Evolutionary conservation across 2,113 vertebrate genomes (phyloP).

Genomic region (Carettochelys insculpta): DNA sequence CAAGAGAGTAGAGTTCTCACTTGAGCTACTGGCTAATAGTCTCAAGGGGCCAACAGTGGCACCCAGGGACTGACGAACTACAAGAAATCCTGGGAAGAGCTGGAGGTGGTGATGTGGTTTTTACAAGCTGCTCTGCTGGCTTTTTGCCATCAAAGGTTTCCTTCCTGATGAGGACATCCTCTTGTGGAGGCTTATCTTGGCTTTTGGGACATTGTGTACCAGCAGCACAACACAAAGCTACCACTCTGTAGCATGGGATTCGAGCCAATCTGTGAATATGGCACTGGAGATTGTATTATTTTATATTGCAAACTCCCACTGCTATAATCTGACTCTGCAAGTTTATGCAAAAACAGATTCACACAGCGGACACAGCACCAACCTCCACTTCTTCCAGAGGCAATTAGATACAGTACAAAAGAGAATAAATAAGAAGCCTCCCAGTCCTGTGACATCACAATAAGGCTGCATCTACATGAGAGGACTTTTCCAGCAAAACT

Average conservation of each 20-base stretch:
- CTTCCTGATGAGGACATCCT: neutral
- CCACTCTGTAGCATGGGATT: neutral
- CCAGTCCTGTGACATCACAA: neutral
- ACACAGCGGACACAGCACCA: neutral
- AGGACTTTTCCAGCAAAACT: no score
- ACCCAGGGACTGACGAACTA: neutral
- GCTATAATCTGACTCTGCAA: neutral
- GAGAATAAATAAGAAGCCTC: neutral
- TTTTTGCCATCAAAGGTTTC: neutral
- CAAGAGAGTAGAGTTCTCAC: neutral
- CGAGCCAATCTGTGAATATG: neutral
- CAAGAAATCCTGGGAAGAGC: neutral
- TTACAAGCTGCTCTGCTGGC: neutral
- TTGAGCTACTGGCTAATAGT: neutral
- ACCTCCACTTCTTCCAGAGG: neutral
- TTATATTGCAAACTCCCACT: neutral
- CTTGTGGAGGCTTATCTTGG: neutral
- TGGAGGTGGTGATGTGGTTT: no score
- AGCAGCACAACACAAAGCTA: neutral
- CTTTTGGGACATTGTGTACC: neutral
- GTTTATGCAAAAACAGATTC: neutral
- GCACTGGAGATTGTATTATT: neutral
- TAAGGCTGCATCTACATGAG: no score
- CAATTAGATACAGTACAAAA: neutral
- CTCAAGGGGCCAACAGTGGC: neutral